Evolutionary conservation across 1,140 invertebrate genomes (phyloP), one percentile per base, ranked within the genome.

Genomic region (Neotoxoptera formosana): DNA sequence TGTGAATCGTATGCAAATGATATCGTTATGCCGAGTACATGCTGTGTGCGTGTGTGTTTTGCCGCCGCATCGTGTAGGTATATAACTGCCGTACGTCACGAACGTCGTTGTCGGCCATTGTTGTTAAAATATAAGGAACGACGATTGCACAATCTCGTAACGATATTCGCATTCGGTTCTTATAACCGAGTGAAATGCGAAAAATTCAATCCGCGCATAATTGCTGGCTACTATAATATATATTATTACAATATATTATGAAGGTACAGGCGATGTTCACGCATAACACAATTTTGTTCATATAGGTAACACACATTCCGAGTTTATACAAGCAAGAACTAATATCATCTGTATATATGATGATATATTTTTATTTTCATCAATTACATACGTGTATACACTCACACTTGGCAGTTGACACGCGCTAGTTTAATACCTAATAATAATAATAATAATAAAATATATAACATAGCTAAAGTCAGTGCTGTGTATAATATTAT

Each of bases 1-100:
- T 56, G 88, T 56, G 88, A 89, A 89, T 89, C 88, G 56, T 90
- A 90, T 90, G 89, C 89, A 90, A 90, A 90, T 67, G 89, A 67
- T 67, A 67, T 90, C 88, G 51, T 89, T 89, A 89, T 56, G 23
- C 41, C 53, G 41, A 90, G 56, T 25, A 45, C 56, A 45, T 41
- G 34, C 51, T 60, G 34, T 60, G 23, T 47, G 25, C 20, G 45
- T 48, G 23, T 25, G 1, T 53, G n/a, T 89, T 34, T 51, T 34
- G n/a, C 30, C 11, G 48, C 60, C 60, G 30, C 7, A n/a, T 76
- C 36, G 9, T 84, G 36, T 45, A 84, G 60, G 60, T 56, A 30
- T 53, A 51, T 60, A 60, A 90, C 87, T 53, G 87, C 87, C n/a
- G 48, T 89, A 89, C 48, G 48, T 90, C 88, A 90, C 88, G 88